Evolutionary conservation across 2,797 vertebrate genomes (phyloP).

Genomic region (Cuniculus paca): DNA sequence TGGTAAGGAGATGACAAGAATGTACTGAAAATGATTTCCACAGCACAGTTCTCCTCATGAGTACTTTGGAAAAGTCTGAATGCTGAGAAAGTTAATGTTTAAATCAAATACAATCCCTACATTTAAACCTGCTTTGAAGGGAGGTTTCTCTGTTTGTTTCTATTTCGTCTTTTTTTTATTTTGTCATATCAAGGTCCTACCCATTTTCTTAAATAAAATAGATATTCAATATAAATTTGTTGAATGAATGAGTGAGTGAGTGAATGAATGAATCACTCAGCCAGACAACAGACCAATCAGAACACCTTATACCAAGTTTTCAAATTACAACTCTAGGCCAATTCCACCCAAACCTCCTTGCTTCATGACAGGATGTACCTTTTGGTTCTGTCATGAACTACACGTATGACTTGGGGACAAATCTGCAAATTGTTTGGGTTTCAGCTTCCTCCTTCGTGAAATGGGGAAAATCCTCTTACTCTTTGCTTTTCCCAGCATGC

Average conservation of each 20-base stretch:
- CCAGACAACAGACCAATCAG: not conserved
- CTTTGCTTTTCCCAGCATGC: not conserved
- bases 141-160: not conserved
- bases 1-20: not conserved
- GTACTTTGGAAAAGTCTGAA: not conserved
- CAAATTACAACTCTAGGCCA: not conserved
- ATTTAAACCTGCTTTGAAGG: not conserved
- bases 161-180: not conserved
- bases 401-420: not conserved
- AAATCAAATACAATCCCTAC: not conserved
- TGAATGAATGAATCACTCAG: not conserved
- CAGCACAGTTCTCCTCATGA: not conserved
- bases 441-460: not conserved
- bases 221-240: not conserved
- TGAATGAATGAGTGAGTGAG: not conserved
- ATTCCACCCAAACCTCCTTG: not conserved
- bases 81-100: conserved; percentile 27
- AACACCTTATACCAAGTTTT: not conserved
- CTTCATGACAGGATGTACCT: not conserved
- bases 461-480: not conserved
- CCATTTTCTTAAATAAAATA: conserved; percentile 18
- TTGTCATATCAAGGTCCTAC: not conserved
- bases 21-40: not conserved
- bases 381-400: not conserved
- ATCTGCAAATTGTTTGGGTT: not conserved